phyloP scores from a whole-genome alignment of 2,113 vertebrate genomes.

The Dinomys branickii region DNA sequence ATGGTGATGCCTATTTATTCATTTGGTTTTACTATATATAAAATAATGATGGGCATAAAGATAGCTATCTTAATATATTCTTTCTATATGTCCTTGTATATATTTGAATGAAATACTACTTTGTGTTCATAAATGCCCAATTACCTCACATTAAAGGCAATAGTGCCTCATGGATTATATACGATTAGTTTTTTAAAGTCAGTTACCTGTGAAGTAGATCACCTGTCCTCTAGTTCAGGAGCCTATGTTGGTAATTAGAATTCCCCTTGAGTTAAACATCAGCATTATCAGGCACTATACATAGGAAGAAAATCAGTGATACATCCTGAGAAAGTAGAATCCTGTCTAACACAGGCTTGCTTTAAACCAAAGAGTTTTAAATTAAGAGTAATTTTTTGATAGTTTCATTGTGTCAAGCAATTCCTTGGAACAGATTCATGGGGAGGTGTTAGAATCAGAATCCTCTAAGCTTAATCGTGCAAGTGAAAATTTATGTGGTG shows the following conservation, averaged over 20 bases:
- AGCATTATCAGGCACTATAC: neutral
- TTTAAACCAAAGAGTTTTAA: conserved; percentile 42
- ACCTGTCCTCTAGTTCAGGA: neutral
- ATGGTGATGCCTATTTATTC: neutral
- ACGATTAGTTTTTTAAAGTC: conserved; percentile 51
- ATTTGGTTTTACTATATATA: conserved; percentile 20
- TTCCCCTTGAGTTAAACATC: neutral
- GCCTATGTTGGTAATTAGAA: neutral
- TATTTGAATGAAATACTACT: conserved; percentile 28
- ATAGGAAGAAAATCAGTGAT: neutral
- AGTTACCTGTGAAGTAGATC: neutral
- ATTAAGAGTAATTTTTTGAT: neutral
- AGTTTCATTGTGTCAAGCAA: neutral
- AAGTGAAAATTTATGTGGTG: conserved; percentile 32
- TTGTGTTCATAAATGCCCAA: neutral
- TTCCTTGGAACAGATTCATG: conserved; percentile 21
- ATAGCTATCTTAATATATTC: conserved; percentile 37
- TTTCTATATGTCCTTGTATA: neutral
- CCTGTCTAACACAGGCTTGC: neutral
- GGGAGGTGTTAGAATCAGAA: conserved; percentile 16
- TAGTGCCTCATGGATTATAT: neutral
- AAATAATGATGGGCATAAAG: neutral
- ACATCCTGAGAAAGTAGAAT: neutral
- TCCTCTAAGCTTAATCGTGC: neutral
- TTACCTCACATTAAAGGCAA: neutral